phyloP scores from a whole-genome alignment of 1,140 invertebrate genomes.

The Papilio aristodemus region DNA sequence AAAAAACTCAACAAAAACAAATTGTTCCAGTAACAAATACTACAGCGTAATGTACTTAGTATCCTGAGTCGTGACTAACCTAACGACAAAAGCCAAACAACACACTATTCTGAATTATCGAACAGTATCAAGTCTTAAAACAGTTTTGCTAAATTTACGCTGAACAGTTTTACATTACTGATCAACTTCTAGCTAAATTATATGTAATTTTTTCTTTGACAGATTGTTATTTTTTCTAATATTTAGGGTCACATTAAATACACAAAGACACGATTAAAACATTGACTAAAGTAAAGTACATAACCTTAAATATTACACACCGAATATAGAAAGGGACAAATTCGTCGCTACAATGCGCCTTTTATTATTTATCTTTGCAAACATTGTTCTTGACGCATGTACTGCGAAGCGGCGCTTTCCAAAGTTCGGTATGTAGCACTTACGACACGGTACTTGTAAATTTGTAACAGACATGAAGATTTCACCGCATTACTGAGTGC shows the following conservation, averaged over 20 bases:
- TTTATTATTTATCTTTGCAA: too few species aligned
- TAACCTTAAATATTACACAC: slow-evolving; percentile 35
- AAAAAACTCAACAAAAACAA: slow-evolving; percentile 78
- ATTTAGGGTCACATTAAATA: slow-evolving; percentile 64
- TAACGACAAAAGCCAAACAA: slow-evolving; percentile 77
- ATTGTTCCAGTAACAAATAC: slow-evolving; percentile 73
- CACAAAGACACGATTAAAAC: slow-evolving; percentile 71
- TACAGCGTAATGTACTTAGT: slow-evolving; percentile 64
- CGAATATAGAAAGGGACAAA: neutral
- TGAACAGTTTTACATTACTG: slow-evolving; percentile 45
- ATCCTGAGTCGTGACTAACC: slow-evolving; percentile 64
- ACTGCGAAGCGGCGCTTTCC: neutral
- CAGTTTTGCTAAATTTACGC: slow-evolving; percentile 41
- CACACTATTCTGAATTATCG: slow-evolving; percentile 52
- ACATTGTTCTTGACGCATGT: neutral
- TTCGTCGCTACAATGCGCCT: too few species aligned
- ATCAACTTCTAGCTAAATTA: slow-evolving; percentile 45
- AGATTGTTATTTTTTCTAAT: slow-evolving; percentile 47
- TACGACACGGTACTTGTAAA: slow-evolving; percentile 39
- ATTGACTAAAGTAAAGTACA: slow-evolving; percentile 46
- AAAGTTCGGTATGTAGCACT: neutral
- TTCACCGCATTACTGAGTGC: slow-evolving; percentile 60
- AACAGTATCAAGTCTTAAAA: slow-evolving; percentile 51
- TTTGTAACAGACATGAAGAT: slow-evolving; percentile 65
- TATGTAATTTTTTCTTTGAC: slow-evolving; percentile 36